phyloP scores from a whole-genome alignment of 1,140 invertebrate species.

The Hyphantria cunea region DNA sequence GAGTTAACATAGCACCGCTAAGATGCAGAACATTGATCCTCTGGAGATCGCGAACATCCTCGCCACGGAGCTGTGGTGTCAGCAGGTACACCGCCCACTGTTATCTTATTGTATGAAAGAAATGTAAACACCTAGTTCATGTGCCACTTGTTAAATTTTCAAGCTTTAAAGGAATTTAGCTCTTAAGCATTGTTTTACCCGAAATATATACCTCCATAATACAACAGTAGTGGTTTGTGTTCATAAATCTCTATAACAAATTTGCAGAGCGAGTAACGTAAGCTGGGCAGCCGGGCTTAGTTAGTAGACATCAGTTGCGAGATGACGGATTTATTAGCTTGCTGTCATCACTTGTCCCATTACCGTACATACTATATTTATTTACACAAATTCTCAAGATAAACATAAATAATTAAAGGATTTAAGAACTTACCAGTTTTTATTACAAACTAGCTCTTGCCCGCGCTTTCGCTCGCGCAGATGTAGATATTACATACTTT shows the following conservation, averaged over 20 bases:
- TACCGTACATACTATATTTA: constrained; percentile 20
- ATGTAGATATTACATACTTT: too few species aligned
- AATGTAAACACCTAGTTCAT: neutral
- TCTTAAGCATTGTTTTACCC: too few species aligned
- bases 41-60: constrained; percentile 90
- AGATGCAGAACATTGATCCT: constrained; percentile 85
- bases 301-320: constrained; percentile 26
- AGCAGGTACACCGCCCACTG: constrained; percentile 83
- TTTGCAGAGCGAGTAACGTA: constrained; percentile 29
- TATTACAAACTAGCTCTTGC: too few species aligned
- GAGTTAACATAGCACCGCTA: constrained; percentile 53
- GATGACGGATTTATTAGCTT: constrained; percentile 53
- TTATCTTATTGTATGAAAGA: neutral
- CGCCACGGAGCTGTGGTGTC: constrained; percentile 89
- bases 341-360: constrained; percentile 39
- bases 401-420: constrained; percentile 2
- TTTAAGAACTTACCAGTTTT: too few species aligned
- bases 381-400: constrained; percentile 2
- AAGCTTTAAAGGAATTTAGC: too few species aligned
- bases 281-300: constrained; percentile 3
- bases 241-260: constrained; percentile 24
- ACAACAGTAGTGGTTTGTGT: constrained; percentile 15
- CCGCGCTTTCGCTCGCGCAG: too few species aligned
- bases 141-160: too few species aligned
- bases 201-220: neutral